Percentiles rank a stretch among this genome's conserved stretches.
Conservation (phyloP, 2,888 invertebrate species). For the Tipula vernalis region DNA sequence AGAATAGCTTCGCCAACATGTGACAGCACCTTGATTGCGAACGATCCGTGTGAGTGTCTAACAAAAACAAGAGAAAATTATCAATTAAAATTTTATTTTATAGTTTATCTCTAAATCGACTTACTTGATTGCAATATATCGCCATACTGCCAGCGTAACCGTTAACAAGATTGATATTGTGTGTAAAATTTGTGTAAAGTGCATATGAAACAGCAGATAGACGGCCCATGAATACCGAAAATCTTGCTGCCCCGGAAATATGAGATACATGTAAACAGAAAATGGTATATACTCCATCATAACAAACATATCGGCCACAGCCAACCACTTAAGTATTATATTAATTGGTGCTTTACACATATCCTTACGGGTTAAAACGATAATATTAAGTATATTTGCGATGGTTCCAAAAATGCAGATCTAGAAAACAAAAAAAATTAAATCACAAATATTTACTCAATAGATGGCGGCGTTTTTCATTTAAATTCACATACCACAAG, state of each 20-base stretch:
- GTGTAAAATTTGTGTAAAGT: conserved; percentile 76
- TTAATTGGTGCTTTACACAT: conserved; percentile 76
- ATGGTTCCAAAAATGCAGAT: conserved; percentile 80
- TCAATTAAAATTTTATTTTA: not conserved
- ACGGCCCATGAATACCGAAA: conserved; percentile 73
- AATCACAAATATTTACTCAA: conserved; percentile 9
- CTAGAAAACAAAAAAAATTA: conserved; percentile 28
- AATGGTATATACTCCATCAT: conserved; percentile 59
- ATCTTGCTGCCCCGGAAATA: conserved; percentile 71
- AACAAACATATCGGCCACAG: conserved; percentile 53
- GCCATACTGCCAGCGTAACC: conserved; percentile 82
- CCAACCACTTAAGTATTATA: conserved; percentile 67
- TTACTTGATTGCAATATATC: conserved; percentile 76
- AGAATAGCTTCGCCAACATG: conserved; percentile 66
- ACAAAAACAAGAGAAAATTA: too few relatives aligned
- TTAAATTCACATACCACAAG: conserved; percentile 48
- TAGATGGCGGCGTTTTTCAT: not conserved
- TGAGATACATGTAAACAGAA: conserved; percentile 52
- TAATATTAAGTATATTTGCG: conserved; percentile 76
- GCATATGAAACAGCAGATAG: conserved; percentile 76
- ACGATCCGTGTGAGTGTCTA: conserved; percentile 68
- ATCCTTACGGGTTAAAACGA: conserved; percentile 71
- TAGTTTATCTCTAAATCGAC: conserved; percentile 22
- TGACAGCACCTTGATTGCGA: conserved; percentile 59
- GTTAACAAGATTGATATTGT: conserved; percentile 90